Evolutionary conservation across 2,797 vertebrate species (phyloP), one percentile per base, ranked within the genome.

Genomic region (Hypotaenidia okinawae): DNA sequence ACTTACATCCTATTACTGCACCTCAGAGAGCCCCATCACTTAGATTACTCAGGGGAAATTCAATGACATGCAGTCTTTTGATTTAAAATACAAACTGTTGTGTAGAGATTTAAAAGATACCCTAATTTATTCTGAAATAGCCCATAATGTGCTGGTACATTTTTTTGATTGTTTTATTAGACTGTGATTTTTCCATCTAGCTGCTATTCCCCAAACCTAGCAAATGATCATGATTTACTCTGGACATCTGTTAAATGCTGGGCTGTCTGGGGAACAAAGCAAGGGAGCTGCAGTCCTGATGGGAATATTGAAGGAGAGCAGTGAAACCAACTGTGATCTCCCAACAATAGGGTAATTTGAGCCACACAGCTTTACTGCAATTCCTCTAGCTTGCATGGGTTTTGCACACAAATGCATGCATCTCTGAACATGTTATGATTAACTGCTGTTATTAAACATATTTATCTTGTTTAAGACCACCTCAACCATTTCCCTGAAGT

Each of bases 1-100:
- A 10, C 94, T 94, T 94, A 86, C 89, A 93, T 94, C 89, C 95
- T 94, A 87, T 96, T 91, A 93, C 84, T 87, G 94, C 94, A 84
- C 94, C 92, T 93, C 86, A 49, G 96, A 97, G 90, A 49, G 79
- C 93, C 75, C 76, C 8, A 41, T 89, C 84, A 57, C 90, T 93
- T 63, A 59, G 75, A 95, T 95, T 95, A 81, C 95, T 91, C 93
- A 84, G 87, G 96, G 90, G 95, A 93, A 92, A 95, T 73, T 75
- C 86, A 81, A 58, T 92, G 92, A 88, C 84, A 88, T 87, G 52
- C 8, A 1, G 78, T 62, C 90, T 90, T 87, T 66, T 89, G 86
- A 81, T 95, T 95, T 83, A 82, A 92, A 91, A 88, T 33, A 92
- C 76, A 91, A 92, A 81, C 86, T 78, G 62, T 77, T 89, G 81